Percentiles rank a stretch among this genome's conserved stretches.
These are phyloP conservation scores for Syngnathus scovelli DNA, from an alignment of 2,113 vertebrate species.

Conservation along the genomic window DNA sequence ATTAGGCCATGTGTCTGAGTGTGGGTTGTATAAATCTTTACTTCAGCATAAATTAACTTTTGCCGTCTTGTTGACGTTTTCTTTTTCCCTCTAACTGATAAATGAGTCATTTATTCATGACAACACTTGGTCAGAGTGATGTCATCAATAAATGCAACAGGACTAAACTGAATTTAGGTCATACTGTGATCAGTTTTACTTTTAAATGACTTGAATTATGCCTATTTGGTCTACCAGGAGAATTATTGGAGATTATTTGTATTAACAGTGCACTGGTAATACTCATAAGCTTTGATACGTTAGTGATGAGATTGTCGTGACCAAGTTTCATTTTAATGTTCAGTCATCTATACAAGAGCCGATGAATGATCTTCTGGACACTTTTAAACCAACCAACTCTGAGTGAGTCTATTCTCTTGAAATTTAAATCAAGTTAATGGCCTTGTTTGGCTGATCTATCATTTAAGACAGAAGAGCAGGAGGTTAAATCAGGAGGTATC, in stretches of 20 bases:
- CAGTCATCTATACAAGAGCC: background rate
- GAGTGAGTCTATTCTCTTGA: constrained; percentile 4
- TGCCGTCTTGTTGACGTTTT: background rate
- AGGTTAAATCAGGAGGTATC: constrained; percentile 35
- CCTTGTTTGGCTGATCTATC: constrained; percentile 27
- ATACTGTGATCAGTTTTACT: background rate
- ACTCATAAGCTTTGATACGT: too few species aligned
- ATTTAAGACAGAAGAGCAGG: constrained; percentile 32
- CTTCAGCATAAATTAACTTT: background rate
- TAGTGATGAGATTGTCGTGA: too few species aligned
- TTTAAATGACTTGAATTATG: background rate
- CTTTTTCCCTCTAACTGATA: background rate
- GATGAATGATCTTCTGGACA: background rate
- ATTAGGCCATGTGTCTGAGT: background rate
- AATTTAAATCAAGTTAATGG: constrained; percentile 23
- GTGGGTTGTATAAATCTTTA: background rate
- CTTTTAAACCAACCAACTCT: background rate
- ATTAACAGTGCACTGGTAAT: too few species aligned
- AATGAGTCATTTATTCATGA: background rate
- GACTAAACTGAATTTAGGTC: background rate
- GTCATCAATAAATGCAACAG: background rate
- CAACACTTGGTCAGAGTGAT: background rate
- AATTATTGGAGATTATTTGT: too few species aligned
- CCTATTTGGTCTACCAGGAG: too few species aligned
- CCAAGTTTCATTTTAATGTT: too few species aligned